These are phyloP conservation scores for Coracias cyanogaster DNA, from an alignment of 2,797 vertebrate species.

Conservation along the genomic window DNA sequence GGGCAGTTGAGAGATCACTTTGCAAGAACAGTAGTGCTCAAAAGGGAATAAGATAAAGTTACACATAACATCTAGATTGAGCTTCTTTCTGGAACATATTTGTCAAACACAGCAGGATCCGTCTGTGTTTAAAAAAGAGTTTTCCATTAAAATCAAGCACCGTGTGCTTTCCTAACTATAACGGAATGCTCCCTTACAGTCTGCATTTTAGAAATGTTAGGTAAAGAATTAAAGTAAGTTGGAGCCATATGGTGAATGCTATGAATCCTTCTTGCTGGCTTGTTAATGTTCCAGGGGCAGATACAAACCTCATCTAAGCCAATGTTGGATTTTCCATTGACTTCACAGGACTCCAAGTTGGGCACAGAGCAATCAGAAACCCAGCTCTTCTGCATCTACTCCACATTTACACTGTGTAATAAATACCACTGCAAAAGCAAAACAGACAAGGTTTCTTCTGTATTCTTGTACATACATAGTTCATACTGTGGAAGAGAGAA, in stretches of 20 bases:
- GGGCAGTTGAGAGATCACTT: conserved; percentile 86
- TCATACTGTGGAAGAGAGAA: neutral
- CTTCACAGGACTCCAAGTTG: neutral
- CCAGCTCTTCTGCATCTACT: neutral
- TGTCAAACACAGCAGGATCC: conserved; percentile 79
- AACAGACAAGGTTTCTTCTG: neutral
- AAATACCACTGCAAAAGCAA: neutral
- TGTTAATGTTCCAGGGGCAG: neutral
- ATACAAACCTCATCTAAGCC: neutral
- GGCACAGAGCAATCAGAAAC: neutral
- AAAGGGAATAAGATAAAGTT: conserved; percentile 87
- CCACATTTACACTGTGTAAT: neutral
- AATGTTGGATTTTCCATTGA: neutral
- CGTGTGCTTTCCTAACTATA: conserved; percentile 52
- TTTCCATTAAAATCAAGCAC: conserved; percentile 80
- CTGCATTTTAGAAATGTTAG: conserved; percentile 23
- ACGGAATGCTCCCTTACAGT: conserved; percentile 40
- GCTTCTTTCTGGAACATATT: conserved; percentile 80
- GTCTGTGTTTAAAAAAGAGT: conserved; percentile 69
- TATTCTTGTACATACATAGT: neutral
- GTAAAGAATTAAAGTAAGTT: conserved; percentile 50
- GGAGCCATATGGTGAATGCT: neutral
- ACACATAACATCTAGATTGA: conserved; percentile 81
- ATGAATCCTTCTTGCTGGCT: neutral
- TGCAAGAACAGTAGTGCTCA: conserved; percentile 82